These are phyloP conservation scores for Xiphydria camelus DNA, from an alignment of 2,888 invertebrate species.

Conservation along the genomic window DNA sequence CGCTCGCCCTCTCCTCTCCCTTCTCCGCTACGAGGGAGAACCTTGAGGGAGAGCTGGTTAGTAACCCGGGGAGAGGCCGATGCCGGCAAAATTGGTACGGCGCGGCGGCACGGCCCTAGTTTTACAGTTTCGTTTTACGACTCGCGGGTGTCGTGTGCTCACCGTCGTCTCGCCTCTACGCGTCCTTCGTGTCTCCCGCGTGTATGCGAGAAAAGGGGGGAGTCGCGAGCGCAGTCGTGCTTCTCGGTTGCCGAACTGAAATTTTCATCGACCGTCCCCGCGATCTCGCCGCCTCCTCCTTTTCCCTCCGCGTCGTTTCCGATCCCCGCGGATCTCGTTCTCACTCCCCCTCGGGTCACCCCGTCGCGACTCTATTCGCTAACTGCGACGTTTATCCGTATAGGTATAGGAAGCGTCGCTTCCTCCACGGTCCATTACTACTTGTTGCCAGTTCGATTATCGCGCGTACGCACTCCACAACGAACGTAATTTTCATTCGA, in stretches of 20 bases:
- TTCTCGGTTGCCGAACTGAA: too few relatives aligned
- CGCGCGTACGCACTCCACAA: too few relatives aligned
- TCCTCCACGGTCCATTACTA: too few relatives aligned
- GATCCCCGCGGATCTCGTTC: background rate
- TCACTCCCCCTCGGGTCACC: background rate
- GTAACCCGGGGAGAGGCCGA: slow-evolving; percentile 24
- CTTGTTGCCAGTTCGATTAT: too few relatives aligned
- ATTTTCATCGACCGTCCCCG: too few relatives aligned
- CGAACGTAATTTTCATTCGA: too few relatives aligned
- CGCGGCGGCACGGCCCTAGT: slow-evolving; percentile 23
- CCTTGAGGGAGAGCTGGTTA: slow-evolving; percentile 22
- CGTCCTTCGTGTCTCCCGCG: slow-evolving; percentile 8
- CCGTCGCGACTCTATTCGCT: too few relatives aligned
- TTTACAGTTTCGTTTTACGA: slow-evolving; percentile 53
- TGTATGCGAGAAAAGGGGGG: background rate
- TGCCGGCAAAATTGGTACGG: slow-evolving; percentile 25
- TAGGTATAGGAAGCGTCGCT: too few relatives aligned
- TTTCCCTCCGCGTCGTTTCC: background rate
- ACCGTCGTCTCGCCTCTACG: slow-evolving; percentile 35
- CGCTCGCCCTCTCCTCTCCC: background rate
- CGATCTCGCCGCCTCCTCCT: slow-evolving; percentile 26
- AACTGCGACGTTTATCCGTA: too few relatives aligned
- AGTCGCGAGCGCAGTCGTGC: background rate
- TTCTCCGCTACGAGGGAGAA: background rate
- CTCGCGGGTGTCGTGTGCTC: slow-evolving; percentile 47